Evolutionary conservation across 2,113 vertebrate species (phyloP).

Genomic region (Brienomyrus brachyistius): DNA sequence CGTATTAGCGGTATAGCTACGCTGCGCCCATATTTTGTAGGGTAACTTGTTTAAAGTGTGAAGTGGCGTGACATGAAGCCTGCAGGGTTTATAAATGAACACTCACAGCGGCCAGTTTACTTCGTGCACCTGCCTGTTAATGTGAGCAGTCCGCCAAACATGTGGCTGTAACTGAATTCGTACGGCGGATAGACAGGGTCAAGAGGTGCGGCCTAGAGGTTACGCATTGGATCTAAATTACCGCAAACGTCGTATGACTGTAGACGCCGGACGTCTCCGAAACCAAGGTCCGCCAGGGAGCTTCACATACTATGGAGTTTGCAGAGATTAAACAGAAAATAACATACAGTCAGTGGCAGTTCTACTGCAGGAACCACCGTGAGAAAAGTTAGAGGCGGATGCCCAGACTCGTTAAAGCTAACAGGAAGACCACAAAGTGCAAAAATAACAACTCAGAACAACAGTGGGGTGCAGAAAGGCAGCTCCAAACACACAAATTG

Average conservation of each 20-base stretch:
- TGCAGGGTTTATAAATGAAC: background rate
- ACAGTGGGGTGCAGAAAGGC: background rate
- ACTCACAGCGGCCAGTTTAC: background rate
- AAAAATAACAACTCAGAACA: background rate
- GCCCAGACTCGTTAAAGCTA: background rate
- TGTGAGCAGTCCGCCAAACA: background rate
- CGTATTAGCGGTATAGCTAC: background rate
- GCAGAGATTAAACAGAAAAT: background rate
- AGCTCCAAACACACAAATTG: background rate
- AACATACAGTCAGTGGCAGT: background rate
- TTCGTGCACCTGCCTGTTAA: background rate
- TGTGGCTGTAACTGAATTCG: background rate
- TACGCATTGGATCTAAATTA: background rate
- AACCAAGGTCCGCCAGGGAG: background rate
- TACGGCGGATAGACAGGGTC: background rate
- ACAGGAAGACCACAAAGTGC: background rate
- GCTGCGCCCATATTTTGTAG: background rate
- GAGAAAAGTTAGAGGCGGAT: background rate
- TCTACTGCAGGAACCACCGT: background rate
- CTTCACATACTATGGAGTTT: background rate
- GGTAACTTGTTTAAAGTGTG: background rate
- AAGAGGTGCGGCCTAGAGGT: background rate
- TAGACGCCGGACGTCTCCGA: background rate
- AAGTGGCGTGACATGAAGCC: background rate
- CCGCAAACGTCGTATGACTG: background rate